Evolutionary conservation across 2,888 invertebrate genomes (phyloP).

Genomic region (Gastracanthus pulcherrimus): DNA sequence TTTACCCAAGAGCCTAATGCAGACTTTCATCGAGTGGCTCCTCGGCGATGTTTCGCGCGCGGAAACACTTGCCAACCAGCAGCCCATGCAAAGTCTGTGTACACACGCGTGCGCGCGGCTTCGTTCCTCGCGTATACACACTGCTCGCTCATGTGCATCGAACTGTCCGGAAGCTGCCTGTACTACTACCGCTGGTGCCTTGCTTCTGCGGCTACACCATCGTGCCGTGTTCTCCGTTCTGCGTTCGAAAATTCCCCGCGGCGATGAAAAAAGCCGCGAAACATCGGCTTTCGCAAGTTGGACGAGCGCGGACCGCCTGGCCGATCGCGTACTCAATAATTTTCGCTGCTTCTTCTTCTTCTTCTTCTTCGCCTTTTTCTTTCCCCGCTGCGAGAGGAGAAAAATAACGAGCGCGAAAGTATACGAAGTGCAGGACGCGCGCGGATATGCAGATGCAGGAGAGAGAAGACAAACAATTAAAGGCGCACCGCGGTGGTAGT

Average conservation of each 20-base stretch:
- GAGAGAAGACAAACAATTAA: not conserved
- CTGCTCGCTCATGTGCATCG: conserved; percentile 71
- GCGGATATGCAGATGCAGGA: not conserved
- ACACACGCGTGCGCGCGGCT: not conserved
- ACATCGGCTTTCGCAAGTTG: not conserved
- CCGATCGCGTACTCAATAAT: not conserved
- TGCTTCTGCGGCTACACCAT: no score
- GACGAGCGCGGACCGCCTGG: not conserved
- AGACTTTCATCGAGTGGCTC: no score
- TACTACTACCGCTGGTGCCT: not conserved
- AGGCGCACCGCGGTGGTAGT: not conserved
- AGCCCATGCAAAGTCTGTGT: no score
- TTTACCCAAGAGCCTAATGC: no score
- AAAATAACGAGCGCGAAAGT: no score
- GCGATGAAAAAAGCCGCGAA: conserved; percentile 4
- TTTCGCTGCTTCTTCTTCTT: no score
- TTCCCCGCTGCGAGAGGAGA: not conserved
- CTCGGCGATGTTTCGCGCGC: no score
- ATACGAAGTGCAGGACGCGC: no score
- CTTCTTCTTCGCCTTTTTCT: not conserved
- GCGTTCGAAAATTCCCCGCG: no score
- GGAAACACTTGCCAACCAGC: no score
- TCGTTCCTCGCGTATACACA: conserved; percentile 4
- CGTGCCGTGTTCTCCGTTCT: no score
- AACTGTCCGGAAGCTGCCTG: conserved; percentile 69